phyloP scores from a whole-genome alignment of 2,888 invertebrate genomes.

The Drosophila nr. perissopoda region DNA sequence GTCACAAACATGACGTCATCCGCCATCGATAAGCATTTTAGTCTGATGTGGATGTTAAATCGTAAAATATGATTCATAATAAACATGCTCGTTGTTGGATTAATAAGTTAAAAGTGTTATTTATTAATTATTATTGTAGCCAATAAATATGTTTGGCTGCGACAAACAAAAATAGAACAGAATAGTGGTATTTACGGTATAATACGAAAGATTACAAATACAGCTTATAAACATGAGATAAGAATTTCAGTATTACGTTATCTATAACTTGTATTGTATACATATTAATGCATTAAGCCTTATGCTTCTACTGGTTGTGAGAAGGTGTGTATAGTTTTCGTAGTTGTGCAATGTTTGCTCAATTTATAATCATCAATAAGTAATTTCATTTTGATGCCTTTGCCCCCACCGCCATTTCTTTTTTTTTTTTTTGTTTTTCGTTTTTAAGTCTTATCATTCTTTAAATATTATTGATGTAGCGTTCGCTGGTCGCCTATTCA shows the following conservation, averaged over 20 bases:
- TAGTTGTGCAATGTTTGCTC: constrained; percentile 13
- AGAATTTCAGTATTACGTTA: constrained; percentile 44
- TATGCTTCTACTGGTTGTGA: constrained; percentile 38
- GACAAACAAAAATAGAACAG: constrained; percentile 39
- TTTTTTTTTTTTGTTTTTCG: background rate
- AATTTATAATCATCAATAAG: constrained; percentile 50
- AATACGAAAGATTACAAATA: constrained; percentile 26
- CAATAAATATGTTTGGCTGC: constrained; percentile 25
- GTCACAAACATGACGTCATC: constrained; percentile 42
- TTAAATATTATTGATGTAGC: constrained; percentile 34
- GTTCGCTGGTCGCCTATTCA: constrained; percentile 85
- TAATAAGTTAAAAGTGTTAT: constrained; percentile 46
- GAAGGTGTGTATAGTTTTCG: constrained; percentile 11
- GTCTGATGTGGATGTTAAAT: constrained; percentile 51
- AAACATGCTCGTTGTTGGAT: constrained; percentile 25
- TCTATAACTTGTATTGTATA: constrained; percentile 33
- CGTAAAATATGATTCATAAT: constrained; percentile 53
- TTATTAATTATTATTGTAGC: constrained; percentile 60
- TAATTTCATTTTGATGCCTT: constrained; percentile 49
- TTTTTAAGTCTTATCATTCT: constrained; percentile 67
- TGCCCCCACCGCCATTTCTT: constrained; percentile 55
- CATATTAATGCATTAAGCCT: constrained; percentile 32
- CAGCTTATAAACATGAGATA: constrained; percentile 20
- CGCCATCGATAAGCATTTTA: constrained; percentile 13
- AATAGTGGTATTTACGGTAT: background rate